phyloP scores from a whole-genome alignment of 2,113 vertebrate genomes.

The Crotalus horridus region DNA sequence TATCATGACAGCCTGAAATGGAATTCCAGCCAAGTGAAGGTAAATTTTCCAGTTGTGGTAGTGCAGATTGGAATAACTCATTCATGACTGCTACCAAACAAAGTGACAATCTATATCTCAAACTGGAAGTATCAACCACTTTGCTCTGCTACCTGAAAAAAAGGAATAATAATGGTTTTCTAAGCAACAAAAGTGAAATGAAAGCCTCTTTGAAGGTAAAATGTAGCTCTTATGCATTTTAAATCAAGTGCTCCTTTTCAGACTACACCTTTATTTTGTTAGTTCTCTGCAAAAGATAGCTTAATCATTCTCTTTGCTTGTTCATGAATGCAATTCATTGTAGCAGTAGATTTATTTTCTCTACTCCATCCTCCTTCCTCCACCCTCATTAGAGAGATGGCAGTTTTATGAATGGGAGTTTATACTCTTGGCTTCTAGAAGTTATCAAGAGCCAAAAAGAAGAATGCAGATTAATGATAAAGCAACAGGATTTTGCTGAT shows the following conservation, averaged over 20 bases:
- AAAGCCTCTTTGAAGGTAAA: conserved; percentile 48
- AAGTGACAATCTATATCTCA: conserved; percentile 70
- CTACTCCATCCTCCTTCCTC: not conserved
- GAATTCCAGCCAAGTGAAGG: conserved; percentile 67
- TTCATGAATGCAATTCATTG: not conserved
- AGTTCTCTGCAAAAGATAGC: conserved; percentile 7
- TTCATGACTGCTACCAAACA: conserved; percentile 67
- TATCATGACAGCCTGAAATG: conserved; percentile 72
- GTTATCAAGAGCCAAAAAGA: not conserved
- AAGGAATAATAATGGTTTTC: conserved; percentile 33
- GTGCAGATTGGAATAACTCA: conserved; percentile 75
- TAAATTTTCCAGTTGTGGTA: conserved; percentile 73
- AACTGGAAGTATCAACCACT: conserved; percentile 62
- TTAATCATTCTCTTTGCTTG: not conserved
- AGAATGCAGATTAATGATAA: not conserved
- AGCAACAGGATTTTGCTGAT: not conserved
- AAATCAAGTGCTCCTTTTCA: conserved; percentile 19
- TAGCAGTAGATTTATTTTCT: not conserved
- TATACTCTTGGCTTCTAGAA: not conserved
- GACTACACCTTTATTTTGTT: not conserved
- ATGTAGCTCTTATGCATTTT: conserved; percentile 24
- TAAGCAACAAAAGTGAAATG: conserved; percentile 48
- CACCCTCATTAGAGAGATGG: not conserved
- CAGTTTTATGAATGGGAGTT: not conserved
- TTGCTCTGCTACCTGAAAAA: conserved; percentile 29